Evolutionary conservation across 2,888 invertebrate species (phyloP).

Genomic region (Acleris sparsana): DNA sequence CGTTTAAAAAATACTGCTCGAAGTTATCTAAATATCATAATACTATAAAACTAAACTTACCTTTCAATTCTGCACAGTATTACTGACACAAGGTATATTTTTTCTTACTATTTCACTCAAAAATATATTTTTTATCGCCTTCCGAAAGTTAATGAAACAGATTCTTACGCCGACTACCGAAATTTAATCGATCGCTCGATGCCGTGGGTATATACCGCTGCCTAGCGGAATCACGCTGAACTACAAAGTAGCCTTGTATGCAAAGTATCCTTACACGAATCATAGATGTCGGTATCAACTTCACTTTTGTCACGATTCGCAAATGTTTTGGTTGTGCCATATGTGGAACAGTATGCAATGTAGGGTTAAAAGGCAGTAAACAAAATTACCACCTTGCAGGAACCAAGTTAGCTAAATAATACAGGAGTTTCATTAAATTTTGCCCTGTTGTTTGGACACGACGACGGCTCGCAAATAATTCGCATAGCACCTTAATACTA

Average conservation of each 20-base stretch:
- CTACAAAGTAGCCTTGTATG: too few species aligned
- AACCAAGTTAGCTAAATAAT: conserved; percentile 42
- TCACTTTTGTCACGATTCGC: too few species aligned
- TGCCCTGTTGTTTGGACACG: conserved; percentile 60
- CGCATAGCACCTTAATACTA: conserved; percentile 43
- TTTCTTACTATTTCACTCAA: conserved; percentile 3
- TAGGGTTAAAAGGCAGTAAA: neutral
- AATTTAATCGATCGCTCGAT: too few species aligned
- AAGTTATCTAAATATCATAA: too few species aligned
- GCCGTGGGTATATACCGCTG: too few species aligned
- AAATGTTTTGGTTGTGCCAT: too few species aligned
- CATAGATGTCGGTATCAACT: too few species aligned
- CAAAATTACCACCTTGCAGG: conserved; percentile 15
- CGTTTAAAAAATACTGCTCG: too few species aligned
- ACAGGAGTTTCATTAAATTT: conserved; percentile 61
- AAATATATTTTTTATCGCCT: conserved; percentile 3
- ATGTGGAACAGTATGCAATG: too few species aligned
- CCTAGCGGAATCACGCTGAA: neutral
- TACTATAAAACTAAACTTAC: too few species aligned
- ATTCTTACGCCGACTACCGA: neutral
- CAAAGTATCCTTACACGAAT: too few species aligned
- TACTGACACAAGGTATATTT: conserved; percentile 1
- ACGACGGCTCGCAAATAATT: conserved; percentile 57
- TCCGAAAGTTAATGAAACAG: neutral
- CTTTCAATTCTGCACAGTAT: neutral